Evolutionary conservation across 2,888 invertebrate species (phyloP).

Genomic region (Thalpophila matura): DNA sequence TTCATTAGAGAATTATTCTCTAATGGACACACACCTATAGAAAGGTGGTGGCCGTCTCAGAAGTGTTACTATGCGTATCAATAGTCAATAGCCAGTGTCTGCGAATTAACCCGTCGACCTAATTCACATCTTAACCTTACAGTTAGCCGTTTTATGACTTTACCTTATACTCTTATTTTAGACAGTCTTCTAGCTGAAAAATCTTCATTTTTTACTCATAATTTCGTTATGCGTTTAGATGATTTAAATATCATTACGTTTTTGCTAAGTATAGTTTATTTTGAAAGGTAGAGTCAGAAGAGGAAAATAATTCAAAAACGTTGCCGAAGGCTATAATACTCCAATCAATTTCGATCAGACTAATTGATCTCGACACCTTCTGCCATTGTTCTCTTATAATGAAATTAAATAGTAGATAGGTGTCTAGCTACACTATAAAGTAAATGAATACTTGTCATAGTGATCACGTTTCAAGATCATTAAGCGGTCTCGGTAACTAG

Average conservation of each 20-base stretch:
- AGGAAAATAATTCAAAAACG: background rate
- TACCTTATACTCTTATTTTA: conserved; percentile 29
- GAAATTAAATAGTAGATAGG: background rate
- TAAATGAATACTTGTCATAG: conserved; percentile 31
- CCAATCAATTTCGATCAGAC: conserved; percentile 10
- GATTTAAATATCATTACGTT: background rate
- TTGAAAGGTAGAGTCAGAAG: no score
- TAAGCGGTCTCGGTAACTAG: conserved; percentile 43
- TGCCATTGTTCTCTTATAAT: background rate
- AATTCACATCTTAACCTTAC: conserved; percentile 45
- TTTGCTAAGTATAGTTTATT: background rate
- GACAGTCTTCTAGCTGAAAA: conserved; percentile 2
- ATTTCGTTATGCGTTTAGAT: conserved; percentile 1
- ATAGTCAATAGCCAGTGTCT: conserved; percentile 41
- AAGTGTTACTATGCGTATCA: conserved; percentile 40
- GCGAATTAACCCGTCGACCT: conserved; percentile 49
- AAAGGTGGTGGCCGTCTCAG: conserved; percentile 8
- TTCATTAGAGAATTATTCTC: conserved; percentile 32
- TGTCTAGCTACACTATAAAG: conserved; percentile 3
- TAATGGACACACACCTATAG: no score
- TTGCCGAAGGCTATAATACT: background rate
- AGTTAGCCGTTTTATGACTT: conserved; percentile 51
- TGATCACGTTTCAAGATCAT: conserved; percentile 62
- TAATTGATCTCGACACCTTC: conserved; percentile 3
- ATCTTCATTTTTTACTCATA: conserved; percentile 1